Percentiles rank a stretch among this genome's conserved stretches.
Conservation (phyloP, 2,888 invertebrate genomes). For the Drosophila sordidapex region DNA sequence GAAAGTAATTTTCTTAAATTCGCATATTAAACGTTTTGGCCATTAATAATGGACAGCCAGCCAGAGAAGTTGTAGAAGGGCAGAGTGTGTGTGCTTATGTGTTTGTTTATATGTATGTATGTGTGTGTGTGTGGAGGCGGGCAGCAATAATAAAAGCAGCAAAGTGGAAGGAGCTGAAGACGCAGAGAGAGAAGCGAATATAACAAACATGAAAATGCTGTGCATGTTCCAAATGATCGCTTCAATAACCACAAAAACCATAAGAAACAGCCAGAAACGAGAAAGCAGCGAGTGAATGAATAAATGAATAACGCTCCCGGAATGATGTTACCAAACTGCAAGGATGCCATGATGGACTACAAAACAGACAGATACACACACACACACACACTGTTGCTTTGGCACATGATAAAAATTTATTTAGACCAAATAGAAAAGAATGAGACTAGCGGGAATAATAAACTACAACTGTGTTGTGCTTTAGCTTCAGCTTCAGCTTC, state of each 20-base stretch:
- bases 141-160: conserved; percentile 29
- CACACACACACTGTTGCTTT: conserved; percentile 39
- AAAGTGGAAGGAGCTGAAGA: conserved; percentile 9
- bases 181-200: conserved; percentile 33
- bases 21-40: conserved; percentile 75
- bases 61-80: neutral
- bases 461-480: conserved; percentile 62
- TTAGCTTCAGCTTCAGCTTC: neutral
- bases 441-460: conserved; percentile 80
- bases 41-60: conserved; percentile 65
- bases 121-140: neutral
- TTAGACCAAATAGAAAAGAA: conserved; percentile 81
- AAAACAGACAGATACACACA: conserved; percentile 5
- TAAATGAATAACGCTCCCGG: conserved; percentile 68
- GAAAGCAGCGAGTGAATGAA: conserved; percentile 45
- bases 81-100: neutral
- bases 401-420: conserved; percentile 80
- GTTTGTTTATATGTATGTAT: neutral
- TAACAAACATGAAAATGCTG: conserved; percentile 73
- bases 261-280: conserved; percentile 68
- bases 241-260: conserved; percentile 82
- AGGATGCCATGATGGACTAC: conserved; percentile 60
- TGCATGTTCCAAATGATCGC: conserved; percentile 82
- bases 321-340: conserved; percentile 50
- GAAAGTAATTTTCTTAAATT: conserved; percentile 80